A percentile compares a stretch with the other conserved stretches of the same genome.
phyloP scores from a whole-genome alignment of 2,888 invertebrate genomes.

The Strigamia crassipes region DNA sequence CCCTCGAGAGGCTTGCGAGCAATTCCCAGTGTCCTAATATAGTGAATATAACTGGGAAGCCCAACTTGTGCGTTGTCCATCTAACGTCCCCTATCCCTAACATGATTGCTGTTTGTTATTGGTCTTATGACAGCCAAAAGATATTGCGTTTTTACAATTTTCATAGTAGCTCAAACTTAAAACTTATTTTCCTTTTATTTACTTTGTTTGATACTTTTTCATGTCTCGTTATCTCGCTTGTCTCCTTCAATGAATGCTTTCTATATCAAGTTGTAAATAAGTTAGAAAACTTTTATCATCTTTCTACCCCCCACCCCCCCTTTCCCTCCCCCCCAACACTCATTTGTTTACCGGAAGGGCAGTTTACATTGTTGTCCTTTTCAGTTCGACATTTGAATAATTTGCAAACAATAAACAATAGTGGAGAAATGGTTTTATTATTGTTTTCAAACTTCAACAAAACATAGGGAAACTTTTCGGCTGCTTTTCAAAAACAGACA shows the following conservation, averaged over 20 bases:
- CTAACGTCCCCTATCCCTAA: conserved; percentile 4
- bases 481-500: conserved; percentile 13
- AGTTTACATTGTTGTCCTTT: neutral
- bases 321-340: too few relatives aligned
- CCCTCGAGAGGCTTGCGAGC: conserved; percentile 16
- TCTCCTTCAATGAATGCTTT: neutral
- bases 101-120: conserved; percentile 16
- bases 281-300: neutral
- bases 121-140: conserved; percentile 16
- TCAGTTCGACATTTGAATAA: neutral
- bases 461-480: neutral
- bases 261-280: neutral
- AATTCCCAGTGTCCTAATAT: conserved; percentile 21
- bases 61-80: conserved; percentile 16
- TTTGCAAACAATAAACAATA: neutral
- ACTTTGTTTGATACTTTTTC: neutral
- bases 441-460: neutral
- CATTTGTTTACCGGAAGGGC: neutral
- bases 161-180: neutral
- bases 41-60: conserved; percentile 21
- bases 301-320: too few relatives aligned
- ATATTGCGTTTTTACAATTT: conserved; percentile 16
- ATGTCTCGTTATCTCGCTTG: neutral
- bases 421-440: neutral
- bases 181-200: neutral